Evolutionary conservation across 2,797 vertebrate species (phyloP).

Genomic region (Tragelaphus oryx): DNA sequence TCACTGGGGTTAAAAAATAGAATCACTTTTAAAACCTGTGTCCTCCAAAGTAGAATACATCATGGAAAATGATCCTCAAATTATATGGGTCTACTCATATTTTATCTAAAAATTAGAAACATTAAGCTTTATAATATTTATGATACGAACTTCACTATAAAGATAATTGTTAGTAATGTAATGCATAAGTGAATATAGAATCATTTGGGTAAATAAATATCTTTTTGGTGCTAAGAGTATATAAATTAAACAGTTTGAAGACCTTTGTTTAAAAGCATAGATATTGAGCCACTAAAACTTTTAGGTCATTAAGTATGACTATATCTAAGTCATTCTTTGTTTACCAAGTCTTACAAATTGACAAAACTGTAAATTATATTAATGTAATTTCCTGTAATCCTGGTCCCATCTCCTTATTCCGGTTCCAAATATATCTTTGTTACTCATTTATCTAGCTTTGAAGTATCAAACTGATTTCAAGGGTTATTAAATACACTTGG

Average conservation of each 20-base stretch:
- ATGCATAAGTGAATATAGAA: background rate
- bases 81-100: background rate
- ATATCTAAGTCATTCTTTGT: background rate
- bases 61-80: background rate
- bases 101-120: constrained; percentile 2
- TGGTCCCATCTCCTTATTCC: background rate
- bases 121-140: background rate
- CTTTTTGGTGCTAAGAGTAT: background rate
- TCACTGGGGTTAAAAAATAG: background rate
- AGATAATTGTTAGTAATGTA: background rate
- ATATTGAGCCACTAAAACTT: background rate
- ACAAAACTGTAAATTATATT: background rate
- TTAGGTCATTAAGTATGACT: background rate
- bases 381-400: background rate
- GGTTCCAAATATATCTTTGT: background rate
- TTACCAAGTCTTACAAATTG: background rate
- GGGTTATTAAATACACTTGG: background rate
- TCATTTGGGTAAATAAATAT: background rate
- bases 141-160: background rate
- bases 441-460: background rate
- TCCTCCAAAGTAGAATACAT: background rate
- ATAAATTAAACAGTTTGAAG: background rate
- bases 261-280: background rate
- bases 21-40: background rate
- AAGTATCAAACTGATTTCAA: background rate